Base-by-base conservation (phyloP, 2,113 vertebrate genomes). In the Larimichthys crocea region DNA sequence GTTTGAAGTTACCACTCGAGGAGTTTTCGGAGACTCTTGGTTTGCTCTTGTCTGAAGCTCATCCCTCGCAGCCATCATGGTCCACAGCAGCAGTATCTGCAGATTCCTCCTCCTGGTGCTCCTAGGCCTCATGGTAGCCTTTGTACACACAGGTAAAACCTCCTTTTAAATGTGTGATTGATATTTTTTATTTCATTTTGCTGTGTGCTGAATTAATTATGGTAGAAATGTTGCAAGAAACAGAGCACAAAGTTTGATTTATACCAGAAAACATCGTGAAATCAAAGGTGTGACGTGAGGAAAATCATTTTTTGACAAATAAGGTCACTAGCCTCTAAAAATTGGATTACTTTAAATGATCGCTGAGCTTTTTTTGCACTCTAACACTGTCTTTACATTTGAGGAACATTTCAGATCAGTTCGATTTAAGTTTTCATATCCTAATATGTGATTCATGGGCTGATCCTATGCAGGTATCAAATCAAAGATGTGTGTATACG, bases 121-220 rank as follows among this genome's bases (percentile, higher is more conserved):
- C 66, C 86, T 95, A 14, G 84, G 91, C 53, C 76, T 95, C 50
- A 79, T 92, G 83, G 78, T 93, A 16, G 85, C 84, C 78, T 83
- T 90, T 29, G 76, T 89, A 22, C 86, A 75, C 67, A 84, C 94
- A 95, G 95, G 95, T 96, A 95, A 87, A 82, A 16, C 20, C 50
- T 12, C 16, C 44, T 26, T 24, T 35, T 70, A 22, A 44, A 24
- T 1, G 26, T 59, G 6, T 20, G 15, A 19, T 55, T n/a, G 22
- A 44, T 52, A 16, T 64, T 61, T 63, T n/a, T 53, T 14, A 15
- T 63, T 55, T 50, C 0, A 10, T 59, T 40, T 60, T 24, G 53
- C 14, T 5, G 24, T 55, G 46, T 17, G 0, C 1, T 29, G 64
- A 50, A 17, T 1, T 67, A 17, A 44, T 19, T 6, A 8, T 15